These are phyloP conservation scores for Paracentrotus lividus DNA, from an alignment of 53 echinoderm and acorn worm species.

Conservation along the genomic window DNA sequence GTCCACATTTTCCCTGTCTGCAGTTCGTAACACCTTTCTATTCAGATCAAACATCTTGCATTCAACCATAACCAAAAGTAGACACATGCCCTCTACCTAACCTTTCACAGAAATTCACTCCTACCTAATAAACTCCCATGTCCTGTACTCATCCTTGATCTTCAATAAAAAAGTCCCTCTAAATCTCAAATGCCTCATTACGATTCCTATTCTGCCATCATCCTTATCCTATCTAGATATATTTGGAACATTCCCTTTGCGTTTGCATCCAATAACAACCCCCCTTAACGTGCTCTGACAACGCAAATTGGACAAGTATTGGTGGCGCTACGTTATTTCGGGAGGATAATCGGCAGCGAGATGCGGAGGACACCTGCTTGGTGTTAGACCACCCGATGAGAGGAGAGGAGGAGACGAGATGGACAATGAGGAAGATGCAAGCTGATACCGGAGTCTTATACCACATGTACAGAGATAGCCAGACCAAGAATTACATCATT, in stretches of 20 bases:
- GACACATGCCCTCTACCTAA: background rate
- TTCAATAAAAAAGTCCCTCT: background rate
- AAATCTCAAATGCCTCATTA: background rate
- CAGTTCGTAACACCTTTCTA: too few relatives aligned
- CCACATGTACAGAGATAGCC: too few relatives aligned
- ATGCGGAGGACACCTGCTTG: slow-evolving; percentile 1
- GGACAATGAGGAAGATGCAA: too few relatives aligned
- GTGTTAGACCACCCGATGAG: background rate
- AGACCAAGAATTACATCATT: too few relatives aligned
- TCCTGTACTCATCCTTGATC: background rate
- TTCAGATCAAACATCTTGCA: background rate
- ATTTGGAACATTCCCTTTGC: background rate
- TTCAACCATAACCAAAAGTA: background rate
- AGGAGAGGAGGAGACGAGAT: background rate
- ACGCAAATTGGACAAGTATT: slow-evolving; percentile 11
- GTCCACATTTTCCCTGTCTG: too few relatives aligned
- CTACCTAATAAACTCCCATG: background rate
- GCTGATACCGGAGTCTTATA: too few relatives aligned
- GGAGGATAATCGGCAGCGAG: background rate
- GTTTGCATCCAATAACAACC: background rate
- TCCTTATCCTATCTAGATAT: background rate
- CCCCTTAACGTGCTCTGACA: slow-evolving; percentile 4
- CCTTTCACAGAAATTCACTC: background rate
- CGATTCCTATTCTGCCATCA: background rate
- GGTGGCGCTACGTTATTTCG: background rate